Conservation (phyloP, 1,140 invertebrate species). For the Drosophila teissieri region DNA sequence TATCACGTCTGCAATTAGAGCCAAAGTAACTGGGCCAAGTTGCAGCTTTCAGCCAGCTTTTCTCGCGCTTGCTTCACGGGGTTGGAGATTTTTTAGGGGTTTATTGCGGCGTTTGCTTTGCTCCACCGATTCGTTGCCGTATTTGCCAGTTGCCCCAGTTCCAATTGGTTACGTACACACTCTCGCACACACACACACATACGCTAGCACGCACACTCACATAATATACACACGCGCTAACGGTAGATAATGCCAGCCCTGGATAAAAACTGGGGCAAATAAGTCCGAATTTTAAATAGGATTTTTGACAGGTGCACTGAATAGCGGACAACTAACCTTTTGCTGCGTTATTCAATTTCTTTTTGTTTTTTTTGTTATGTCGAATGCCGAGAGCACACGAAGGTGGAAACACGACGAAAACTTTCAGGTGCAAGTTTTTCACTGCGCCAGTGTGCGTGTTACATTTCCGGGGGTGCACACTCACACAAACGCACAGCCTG, state of each 20-base stretch:
- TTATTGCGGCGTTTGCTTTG: slow-evolving; percentile 80
- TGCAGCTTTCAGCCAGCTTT: slow-evolving; percentile 59
- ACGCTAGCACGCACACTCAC: neutral
- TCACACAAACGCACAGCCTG: slow-evolving; percentile 54
- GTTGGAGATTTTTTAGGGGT: slow-evolving; percentile 57
- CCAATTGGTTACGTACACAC: slow-evolving; percentile 77
- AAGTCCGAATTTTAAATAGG: slow-evolving; percentile 48
- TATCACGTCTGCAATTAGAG: slow-evolving; percentile 79
- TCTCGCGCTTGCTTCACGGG: slow-evolving; percentile 43
- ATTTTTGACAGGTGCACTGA: slow-evolving; percentile 68
- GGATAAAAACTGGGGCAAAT: slow-evolving; percentile 74
- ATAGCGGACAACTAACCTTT: slow-evolving; percentile 72
- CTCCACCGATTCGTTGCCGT: slow-evolving; percentile 68
- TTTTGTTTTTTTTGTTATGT: slow-evolving; percentile 9
- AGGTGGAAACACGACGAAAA: slow-evolving; percentile 52
- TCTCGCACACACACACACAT: slow-evolving; percentile 13
- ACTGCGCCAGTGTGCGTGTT: slow-evolving; percentile 59
- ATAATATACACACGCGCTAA: slow-evolving; percentile 29
- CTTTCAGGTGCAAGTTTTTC: slow-evolving; percentile 82
- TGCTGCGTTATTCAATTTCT: slow-evolving; percentile 16
- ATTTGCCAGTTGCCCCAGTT: slow-evolving; percentile 75
- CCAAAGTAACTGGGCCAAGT: slow-evolving; percentile 78
- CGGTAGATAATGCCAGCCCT: slow-evolving; percentile 64
- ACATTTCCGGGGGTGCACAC: slow-evolving; percentile 77
- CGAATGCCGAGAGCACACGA: slow-evolving; percentile 57